phyloP scores from a whole-genome alignment of 1,140 invertebrate genomes.

The Helicoverpa armigera region DNA sequence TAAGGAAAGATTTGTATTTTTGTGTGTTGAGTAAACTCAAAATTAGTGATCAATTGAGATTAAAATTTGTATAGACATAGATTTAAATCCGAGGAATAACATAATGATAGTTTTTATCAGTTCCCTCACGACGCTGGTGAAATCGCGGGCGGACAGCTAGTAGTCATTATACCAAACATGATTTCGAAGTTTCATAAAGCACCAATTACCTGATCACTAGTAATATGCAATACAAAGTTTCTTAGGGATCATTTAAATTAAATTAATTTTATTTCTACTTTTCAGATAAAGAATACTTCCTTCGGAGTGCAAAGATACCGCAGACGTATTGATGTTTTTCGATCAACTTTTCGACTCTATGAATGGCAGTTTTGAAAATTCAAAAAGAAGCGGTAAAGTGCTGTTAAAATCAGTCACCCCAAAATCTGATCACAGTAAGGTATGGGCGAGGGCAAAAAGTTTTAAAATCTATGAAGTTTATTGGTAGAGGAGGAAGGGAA shows the following conservation, averaged over 20 bases:
- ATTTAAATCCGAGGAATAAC: too few relatives aligned
- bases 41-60: too few relatives aligned
- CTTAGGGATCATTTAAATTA: not conserved
- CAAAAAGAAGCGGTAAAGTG: not conserved
- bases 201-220: too few relatives aligned
- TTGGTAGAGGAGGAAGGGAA: not conserved
- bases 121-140: too few relatives aligned
- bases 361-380: not conserved
- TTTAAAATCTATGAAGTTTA: not conserved
- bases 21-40: too few relatives aligned
- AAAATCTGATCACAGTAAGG: not conserved
- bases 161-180: too few relatives aligned
- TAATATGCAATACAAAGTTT: too few relatives aligned
- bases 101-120: too few relatives aligned
- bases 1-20: too few relatives aligned
- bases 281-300: not conserved
- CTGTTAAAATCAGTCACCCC: not conserved
- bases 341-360: not conserved
- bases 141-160: too few relatives aligned
- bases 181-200: too few relatives aligned
- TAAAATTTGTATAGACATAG: too few relatives aligned
- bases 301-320: not conserved
- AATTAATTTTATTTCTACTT: not conserved
- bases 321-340: not conserved
- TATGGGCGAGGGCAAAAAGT: not conserved